Evolutionary conservation across 1,140 invertebrate species (phyloP), one percentile per base, ranked within the genome.

Genomic region (Drosophila subpulchrella): DNA sequence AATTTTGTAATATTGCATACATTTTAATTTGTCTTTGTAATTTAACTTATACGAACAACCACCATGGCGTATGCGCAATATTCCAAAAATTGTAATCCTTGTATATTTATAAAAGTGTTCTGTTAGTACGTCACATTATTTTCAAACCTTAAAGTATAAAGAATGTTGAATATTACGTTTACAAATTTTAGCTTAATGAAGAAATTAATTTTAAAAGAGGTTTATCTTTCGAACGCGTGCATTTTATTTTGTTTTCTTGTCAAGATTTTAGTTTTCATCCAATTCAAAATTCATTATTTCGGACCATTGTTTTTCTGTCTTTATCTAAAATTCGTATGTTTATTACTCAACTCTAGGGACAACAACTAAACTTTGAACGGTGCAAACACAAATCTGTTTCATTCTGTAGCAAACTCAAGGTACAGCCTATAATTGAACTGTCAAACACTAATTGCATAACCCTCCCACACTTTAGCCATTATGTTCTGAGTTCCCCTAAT

Each of bases 381-480:
- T 2, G 13, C 3, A 54, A 70, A 56, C 66, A n/a, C 30, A 62
- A 73, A 41, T 55, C 20, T 30, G 36, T 56, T 42, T 46, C 30
- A 41, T 44, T 56, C 8, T 75, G 11, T 17, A 71, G 20, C 44
- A 38, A 44, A 72, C 44, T 59, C 34, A 57, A 39, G 44, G 27
- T 8, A 17, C 11, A 32, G 13, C 24, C n/a, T 42, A 48, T 75
- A 75, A 75, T 75, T 75, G 61, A 75, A 57, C 72, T 75, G 73
- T 75, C 73, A 75, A 66, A 42, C 30, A 42, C 48, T 75, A 75
- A 75, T 75, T 75, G 61, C 54, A 61, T 15, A 30, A 10, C n/a
- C 63, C 27, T 24, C 6, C 0, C 42, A 38, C 34, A 41, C 36
- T 36, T 48, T 39, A 13, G 12, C 4, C 34, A 32, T 6, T n/a